Conservation (phyloP, 2,888 invertebrate genomes). For the Catocala sponsa region DNA sequence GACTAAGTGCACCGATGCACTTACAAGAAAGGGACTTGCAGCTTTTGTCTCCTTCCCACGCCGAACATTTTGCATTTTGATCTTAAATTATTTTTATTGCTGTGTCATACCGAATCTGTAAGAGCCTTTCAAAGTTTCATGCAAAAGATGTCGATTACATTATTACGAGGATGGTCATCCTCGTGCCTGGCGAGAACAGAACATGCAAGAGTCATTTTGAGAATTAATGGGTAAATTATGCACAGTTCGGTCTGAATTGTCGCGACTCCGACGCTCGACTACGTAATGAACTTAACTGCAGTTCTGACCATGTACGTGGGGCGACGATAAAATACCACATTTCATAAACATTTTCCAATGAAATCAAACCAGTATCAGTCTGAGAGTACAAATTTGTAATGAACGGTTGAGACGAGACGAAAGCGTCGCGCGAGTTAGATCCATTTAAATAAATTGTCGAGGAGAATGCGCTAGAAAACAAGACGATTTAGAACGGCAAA, state of each 20-base stretch:
- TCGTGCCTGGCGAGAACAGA: conserved; percentile 73
- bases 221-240: conserved; percentile 86
- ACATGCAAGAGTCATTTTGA: conserved; percentile 82
- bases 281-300: conserved; percentile 76
- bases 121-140: conserved; percentile 68
- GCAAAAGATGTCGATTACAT: conserved; percentile 67
- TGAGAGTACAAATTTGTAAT: conserved; percentile 39
- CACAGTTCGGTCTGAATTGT: conserved; percentile 83
- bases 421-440: conserved; percentile 20
- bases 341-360: conserved; percentile 62
- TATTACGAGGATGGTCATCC: conserved; percentile 73
- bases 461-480: conserved; percentile 42
- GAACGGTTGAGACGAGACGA: conserved; percentile 28
- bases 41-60: conserved; percentile 23
- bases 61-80: conserved; percentile 14
- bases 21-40: conserved; percentile 35
- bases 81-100: conserved; percentile 44
- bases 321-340: conserved; percentile 65
- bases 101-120: conserved; percentile 38
- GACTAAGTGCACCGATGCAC: conserved; percentile 40
- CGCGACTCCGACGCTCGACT: conserved; percentile 74
- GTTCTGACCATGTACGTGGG: conserved; percentile 66
- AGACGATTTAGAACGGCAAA: conserved; percentile 41
- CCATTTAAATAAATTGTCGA: conserved; percentile 36
- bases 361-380: conserved; percentile 36